Conservation (phyloP, 2,113 vertebrate species). For the Cyanistes caeruleus region DNA sequence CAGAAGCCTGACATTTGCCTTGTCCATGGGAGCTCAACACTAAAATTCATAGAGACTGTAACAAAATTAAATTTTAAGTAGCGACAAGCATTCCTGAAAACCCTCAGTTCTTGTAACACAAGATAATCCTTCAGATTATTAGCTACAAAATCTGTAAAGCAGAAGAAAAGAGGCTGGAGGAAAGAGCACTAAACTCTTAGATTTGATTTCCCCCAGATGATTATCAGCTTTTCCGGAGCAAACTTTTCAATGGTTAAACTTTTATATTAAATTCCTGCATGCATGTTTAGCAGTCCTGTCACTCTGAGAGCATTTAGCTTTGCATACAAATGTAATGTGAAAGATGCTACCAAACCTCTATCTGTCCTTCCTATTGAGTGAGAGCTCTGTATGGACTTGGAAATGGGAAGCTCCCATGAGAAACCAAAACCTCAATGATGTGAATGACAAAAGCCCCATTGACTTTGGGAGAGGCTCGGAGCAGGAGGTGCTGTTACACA, state of each 20-base stretch:
- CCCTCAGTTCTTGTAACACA: background rate
- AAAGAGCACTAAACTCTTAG: background rate
- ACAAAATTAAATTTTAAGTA: background rate
- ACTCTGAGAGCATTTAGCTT: background rate
- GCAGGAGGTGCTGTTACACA: background rate
- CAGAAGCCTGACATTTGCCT: background rate
- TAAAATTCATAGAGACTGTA: background rate
- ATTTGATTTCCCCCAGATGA: background rate
- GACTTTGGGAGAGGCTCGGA: background rate
- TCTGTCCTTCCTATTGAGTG: background rate
- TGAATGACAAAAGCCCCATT: background rate
- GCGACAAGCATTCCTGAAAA: background rate
- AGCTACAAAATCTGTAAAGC: background rate
- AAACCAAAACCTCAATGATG: background rate
- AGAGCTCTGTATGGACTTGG: rapidly evolving
- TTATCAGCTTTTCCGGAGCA: background rate
- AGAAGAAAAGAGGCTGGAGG: background rate
- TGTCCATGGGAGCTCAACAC: background rate
- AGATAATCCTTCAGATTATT: background rate
- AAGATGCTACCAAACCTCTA: background rate
- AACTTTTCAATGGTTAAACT: background rate
- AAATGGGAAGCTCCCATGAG: background rate
- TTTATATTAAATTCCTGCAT: background rate
- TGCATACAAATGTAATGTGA: background rate
- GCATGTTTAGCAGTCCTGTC: background rate